Evolutionary conservation across 30 jellyfish, hydroid and myxozoan species (phyloP).

Genomic region (Rhopilema esculentum): DNA sequence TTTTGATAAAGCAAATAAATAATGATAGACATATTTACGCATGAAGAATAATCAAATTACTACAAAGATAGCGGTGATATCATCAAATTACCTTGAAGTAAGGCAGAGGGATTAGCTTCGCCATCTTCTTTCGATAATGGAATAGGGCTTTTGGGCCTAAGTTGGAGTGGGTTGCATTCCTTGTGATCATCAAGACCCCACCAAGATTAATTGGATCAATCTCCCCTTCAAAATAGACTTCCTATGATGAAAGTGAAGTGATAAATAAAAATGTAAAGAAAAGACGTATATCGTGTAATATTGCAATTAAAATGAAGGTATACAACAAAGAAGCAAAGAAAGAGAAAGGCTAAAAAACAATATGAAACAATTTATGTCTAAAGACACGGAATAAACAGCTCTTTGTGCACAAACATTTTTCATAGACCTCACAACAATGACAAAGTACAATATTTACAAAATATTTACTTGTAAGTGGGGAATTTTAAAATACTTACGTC

Average conservation of each 20-base stretch:
- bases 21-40: too few relatives aligned
- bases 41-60: neutral
- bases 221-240: conserved; percentile 85
- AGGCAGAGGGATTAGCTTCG: conserved; percentile 67
- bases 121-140: conserved; percentile 79
- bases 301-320: too few relatives aligned
- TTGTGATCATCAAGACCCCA: conserved; percentile 76
- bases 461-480: too few relatives aligned
- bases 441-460: too few relatives aligned
- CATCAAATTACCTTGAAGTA: conserved; percentile 76
- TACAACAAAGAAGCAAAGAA: too few relatives aligned
- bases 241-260: conserved; percentile 53
- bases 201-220: conserved; percentile 94
- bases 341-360: too few relatives aligned
- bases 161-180: conserved; percentile 80
- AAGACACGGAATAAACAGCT: too few relatives aligned
- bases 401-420: too few relatives aligned
- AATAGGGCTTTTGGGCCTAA: conserved; percentile 85
- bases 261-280: neutral
- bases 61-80: neutral
- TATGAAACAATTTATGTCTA: too few relatives aligned
- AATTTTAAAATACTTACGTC: conserved; percentile 61
- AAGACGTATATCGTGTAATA: too few relatives aligned
- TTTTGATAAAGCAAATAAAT: too few relatives aligned
- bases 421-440: too few relatives aligned